Base-by-base conservation (phyloP, 2,888 invertebrate species). In the Lacanobia wlatinum region DNA sequence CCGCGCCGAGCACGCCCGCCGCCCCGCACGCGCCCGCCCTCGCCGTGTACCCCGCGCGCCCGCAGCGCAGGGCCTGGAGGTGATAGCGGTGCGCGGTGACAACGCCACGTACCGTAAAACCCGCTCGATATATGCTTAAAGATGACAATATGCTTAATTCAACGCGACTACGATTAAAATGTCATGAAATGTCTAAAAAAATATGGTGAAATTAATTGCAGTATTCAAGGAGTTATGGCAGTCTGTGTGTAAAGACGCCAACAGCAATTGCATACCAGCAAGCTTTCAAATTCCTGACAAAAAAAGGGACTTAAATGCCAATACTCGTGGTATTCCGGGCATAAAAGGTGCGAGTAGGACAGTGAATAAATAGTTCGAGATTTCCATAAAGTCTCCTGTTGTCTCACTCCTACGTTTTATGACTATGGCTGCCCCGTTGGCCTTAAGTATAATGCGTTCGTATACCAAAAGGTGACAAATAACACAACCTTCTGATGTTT, bases 61-160 rank as follows among this genome's bases (percentile, higher is more conserved):
- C 52, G 7, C 38, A 16, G 12, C 75, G 75, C 46, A 46, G 82
- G 21, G 75, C 75, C 2, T 76, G 84, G 82, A 84, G 82, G 77
- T 76, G 82, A 84, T 70, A 40, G 52, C 23, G 71, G 56, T n/a
- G n/a, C n/a, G n/a, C n/a, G n/a, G n/a, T n/a, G 83, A 74, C 62
- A 60, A 70, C 1, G 10, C 43, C 2, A 28, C 7, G 12, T 40
- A 18, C 48, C 59, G 6, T 46, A n/a, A 58, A 46, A 34, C 16
- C 6, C 46, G 56, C 56, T 62, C 28, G 46, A 64, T 2, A n/a
- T 28, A 43, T 23, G 76, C 75, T 64, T 64, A 28, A 43, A 80
- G 56, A 50, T 80, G 75, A 80, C 52, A 46, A 56, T 58, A 28
- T 53, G 50, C n/a, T 58, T 23, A 52, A 23, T 23, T 16, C 12